These are phyloP conservation scores for Mus minutoides DNA, from an alignment of 2,797 vertebrate genomes.

Conservation along the genomic window DNA sequence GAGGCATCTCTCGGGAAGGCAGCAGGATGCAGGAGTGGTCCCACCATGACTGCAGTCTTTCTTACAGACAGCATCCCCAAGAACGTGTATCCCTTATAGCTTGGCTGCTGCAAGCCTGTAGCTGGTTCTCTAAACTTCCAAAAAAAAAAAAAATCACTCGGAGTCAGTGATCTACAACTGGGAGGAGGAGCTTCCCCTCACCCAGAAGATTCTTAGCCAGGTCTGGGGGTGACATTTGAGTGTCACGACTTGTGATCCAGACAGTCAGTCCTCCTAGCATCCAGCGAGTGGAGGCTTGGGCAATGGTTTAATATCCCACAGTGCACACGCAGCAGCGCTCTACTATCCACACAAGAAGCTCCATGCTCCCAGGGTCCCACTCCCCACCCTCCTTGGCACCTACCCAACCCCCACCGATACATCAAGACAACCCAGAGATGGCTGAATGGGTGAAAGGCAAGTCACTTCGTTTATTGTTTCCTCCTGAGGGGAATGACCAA, in stretches of 20 bases:
- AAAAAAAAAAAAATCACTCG: not conserved
- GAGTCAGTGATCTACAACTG: not conserved
- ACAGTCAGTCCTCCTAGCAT: not conserved
- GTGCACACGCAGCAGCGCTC: rapidly evolving
- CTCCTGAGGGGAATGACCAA: slow-evolving; percentile 94
- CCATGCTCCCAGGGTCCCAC: not conserved
- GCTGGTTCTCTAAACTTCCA: too few relatives aligned
- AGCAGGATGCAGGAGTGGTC: not conserved
- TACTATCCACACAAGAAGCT: not conserved
- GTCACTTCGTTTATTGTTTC: slow-evolving; percentile 94
- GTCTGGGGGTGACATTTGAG: not conserved
- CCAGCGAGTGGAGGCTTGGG: not conserved
- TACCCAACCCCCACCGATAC: slow-evolving; percentile 43
- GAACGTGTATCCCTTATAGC: not conserved
- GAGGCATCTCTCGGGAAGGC: not conserved
- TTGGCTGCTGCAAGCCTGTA: not conserved
- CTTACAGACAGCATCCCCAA: not conserved
- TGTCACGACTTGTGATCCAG: not conserved
- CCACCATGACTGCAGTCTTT: not conserved
- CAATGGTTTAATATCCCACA: rapidly evolving
- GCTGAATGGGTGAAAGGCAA: slow-evolving; percentile 89
- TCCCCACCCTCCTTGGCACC: not conserved
- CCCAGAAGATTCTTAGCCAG: not conserved
- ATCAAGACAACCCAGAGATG: slow-evolving; percentile 89
- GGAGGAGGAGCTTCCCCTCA: not conserved